Evolutionary conservation across 2,113 vertebrate genomes (phyloP).

Genomic region (Terrapene triunguis): DNA sequence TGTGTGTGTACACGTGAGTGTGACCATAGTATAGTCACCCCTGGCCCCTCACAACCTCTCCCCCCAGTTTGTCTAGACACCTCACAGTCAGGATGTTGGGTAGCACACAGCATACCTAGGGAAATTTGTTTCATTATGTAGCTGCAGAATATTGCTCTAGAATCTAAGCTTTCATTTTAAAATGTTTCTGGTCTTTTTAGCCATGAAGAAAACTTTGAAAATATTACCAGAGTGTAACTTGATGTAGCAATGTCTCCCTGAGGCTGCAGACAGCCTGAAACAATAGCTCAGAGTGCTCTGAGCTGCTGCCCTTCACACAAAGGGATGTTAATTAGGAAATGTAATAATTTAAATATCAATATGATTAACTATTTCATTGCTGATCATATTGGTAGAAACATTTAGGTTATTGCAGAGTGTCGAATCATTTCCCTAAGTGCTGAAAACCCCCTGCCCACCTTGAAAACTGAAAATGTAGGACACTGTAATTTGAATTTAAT

Average conservation of each 20-base stretch:
- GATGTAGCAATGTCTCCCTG: not conserved
- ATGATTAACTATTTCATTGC: not conserved
- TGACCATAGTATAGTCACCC: not conserved
- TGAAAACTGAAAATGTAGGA: not conserved
- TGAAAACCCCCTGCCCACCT: not conserved
- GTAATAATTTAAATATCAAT: not conserved
- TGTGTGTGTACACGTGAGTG: not conserved
- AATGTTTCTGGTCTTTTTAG: not conserved
- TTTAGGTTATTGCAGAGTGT: not conserved
- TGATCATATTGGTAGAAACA: not conserved
- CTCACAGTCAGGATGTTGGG: not conserved
- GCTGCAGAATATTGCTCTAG: not conserved
- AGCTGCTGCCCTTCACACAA: not conserved
- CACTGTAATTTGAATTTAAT: not conserved
- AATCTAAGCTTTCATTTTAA: not conserved
- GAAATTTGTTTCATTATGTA: not conserved
- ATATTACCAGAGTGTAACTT: not conserved
- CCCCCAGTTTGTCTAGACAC: not conserved
- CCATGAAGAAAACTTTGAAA: not conserved
- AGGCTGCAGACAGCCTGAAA: not conserved
- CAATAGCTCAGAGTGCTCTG: not conserved
- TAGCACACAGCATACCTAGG: not conserved
- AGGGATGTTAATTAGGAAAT: not conserved
- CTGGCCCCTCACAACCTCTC: not conserved
- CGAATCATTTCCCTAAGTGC: not conserved